Percentiles rank a stretch among this genome's conserved stretches.
Evolutionary conservation across 2,888 invertebrate species (phyloP).

Genomic region (Harmothoe impar): DNA sequence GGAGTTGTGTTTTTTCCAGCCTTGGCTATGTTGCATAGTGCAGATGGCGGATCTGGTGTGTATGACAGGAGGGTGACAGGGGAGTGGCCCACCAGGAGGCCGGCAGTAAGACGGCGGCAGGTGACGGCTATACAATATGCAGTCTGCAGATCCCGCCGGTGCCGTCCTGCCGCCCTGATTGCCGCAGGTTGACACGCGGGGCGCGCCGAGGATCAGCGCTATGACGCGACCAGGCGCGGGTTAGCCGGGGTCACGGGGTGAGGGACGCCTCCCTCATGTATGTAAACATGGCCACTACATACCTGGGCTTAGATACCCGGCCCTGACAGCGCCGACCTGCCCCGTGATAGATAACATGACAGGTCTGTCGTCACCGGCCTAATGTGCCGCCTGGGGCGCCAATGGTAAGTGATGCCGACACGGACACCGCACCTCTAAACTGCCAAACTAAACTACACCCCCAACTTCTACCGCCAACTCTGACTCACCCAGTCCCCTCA

Average conservation of each 20-base stretch:
- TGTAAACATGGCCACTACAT: slow-evolving; percentile 51
- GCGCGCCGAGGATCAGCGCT: slow-evolving; percentile 17
- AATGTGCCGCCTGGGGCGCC: neutral
- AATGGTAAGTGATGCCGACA: slow-evolving; percentile 9
- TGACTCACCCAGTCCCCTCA: too few species aligned
- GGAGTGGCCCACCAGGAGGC: neutral
- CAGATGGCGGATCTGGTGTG: too few species aligned
- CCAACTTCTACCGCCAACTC: too few species aligned
- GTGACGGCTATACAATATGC: slow-evolving; percentile 1
- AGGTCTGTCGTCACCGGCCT: neutral
- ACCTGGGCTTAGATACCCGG: slow-evolving; percentile 30
- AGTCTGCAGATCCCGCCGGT: neutral
- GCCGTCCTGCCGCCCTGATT: neutral
- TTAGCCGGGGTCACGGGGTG: neutral
- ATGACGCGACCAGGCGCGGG: neutral
- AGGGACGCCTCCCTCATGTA: slow-evolving; percentile 18
- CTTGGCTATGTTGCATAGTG: too few species aligned
- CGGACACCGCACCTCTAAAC: neutral
- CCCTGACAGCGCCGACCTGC: neutral
- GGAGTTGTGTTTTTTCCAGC: too few species aligned
- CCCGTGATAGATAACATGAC: slow-evolving; percentile 34
- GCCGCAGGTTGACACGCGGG: slow-evolving; percentile 8
- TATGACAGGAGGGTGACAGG: neutral
- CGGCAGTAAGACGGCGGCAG: neutral
- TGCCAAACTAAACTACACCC: neutral